phyloP scores from a whole-genome alignment of 1,140 invertebrate species.

The Hyles vespertilio region DNA sequence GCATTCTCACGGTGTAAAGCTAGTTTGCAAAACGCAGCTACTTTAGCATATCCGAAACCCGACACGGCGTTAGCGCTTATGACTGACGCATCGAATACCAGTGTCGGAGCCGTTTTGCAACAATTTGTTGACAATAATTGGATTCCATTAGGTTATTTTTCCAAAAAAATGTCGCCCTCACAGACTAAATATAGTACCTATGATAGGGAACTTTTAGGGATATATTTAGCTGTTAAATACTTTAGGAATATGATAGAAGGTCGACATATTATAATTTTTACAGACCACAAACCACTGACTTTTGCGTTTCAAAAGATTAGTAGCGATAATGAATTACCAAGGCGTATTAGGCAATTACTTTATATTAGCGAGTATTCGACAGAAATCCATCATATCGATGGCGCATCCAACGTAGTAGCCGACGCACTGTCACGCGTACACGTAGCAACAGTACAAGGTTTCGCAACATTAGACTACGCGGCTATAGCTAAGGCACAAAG shows the following conservation, averaged over 20 bases:
- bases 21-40: slow-evolving; percentile 2
- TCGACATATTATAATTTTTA: no score
- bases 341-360: slow-evolving; percentile 1
- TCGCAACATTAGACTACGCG: slow-evolving; percentile 11
- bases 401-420: slow-evolving; percentile 24
- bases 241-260: no score
- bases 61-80: slow-evolving; percentile 11
- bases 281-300: slow-evolving; percentile 4
- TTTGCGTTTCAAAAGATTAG: slow-evolving; percentile 1
- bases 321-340: slow-evolving; percentile 4
- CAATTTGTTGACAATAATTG: not conserved
- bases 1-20: slow-evolving; percentile 49
- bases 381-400: slow-evolving; percentile 7
- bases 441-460: slow-evolving; percentile 7
- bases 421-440: slow-evolving; percentile 34
- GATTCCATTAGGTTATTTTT: slow-evolving; percentile 15
- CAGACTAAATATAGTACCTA: not conserved
- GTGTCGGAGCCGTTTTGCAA: slow-evolving; percentile 10
- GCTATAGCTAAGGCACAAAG: no score
- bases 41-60: not conserved
- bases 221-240: no score
- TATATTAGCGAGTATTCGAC: slow-evolving; percentile 9
- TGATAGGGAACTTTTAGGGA: no score
- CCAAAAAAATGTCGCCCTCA: not conserved
- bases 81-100: slow-evolving; percentile 25